Conservation (phyloP, 2,888 invertebrate species). For the Hybos culiciformis region DNA sequence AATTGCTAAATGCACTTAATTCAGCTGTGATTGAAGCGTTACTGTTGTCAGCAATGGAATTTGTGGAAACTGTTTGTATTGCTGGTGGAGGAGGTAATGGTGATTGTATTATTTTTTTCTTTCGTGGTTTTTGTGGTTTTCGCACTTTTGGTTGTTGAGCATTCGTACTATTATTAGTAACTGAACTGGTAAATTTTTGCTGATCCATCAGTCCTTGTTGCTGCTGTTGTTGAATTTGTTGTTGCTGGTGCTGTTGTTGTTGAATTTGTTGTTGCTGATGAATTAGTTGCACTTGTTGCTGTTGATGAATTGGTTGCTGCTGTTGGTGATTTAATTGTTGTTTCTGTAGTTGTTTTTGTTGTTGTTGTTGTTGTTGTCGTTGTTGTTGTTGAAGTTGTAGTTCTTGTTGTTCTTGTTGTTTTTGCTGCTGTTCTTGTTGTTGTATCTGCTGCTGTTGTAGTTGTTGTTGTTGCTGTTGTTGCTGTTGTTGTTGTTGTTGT, state of each 20-base stretch:
- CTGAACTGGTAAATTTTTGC: not conserved
- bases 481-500: constrained; percentile 22
- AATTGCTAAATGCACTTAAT: not conserved
- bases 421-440: constrained; percentile 21
- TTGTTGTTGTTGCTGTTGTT: constrained; percentile 15
- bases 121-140: constrained; percentile 11
- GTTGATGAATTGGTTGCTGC: constrained; percentile 8
- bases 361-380: not conserved
- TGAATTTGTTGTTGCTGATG: constrained; percentile 4
- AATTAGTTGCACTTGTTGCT: constrained; percentile 6
- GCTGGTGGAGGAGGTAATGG: constrained; percentile 11
- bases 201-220: not conserved
- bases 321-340: constrained; percentile 1
- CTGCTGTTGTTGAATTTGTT: constrained; percentile 10
- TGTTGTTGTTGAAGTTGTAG: constrained; percentile 1
- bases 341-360: constrained; percentile 2
- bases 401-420: constrained; percentile 20
- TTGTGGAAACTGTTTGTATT: constrained; percentile 7
- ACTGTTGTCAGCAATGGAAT: constrained; percentile 9
- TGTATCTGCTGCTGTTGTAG: constrained; percentile 4
- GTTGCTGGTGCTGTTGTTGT: too few relatives aligned
- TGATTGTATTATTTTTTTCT: constrained; percentile 19
- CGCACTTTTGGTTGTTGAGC: constrained; percentile 9
- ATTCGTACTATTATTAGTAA: too few relatives aligned
- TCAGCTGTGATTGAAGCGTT: constrained; percentile 11